Evolutionary conservation across 2,113 vertebrate species (phyloP), one percentile per base, ranked within the genome.

Genomic region (Blennius ocellaris): DNA sequence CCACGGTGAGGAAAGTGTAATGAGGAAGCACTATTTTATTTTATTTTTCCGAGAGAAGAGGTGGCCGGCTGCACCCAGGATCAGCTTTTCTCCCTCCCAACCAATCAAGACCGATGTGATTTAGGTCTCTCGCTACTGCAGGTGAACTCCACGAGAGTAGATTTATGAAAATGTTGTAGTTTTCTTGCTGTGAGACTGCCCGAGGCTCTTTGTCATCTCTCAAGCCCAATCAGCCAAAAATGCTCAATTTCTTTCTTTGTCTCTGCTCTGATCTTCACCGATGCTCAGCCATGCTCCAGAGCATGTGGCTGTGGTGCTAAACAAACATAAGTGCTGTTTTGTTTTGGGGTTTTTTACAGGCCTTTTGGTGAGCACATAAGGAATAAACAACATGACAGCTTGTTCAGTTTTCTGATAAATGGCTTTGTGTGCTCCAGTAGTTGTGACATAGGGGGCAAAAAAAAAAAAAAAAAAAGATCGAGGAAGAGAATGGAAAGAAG

Each of bases 151-250:
- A 53, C 6, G 15, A 74, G 80, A 77, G 58, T 63, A 82, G 70
- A 90, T 84, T 86, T 62, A 79, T 82, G 66, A 82, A 85, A 80
- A 83, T 81, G 71, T 80, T 87, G 70, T 69, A 78, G 79, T 78
- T 77, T 66, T 17, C 82, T 83, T 53, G 60, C 70, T 78, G 44
- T 69, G 65, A 85, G 77, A 82, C 53, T 9, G 63, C 79, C 82
- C 60, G 65, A 11, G 73, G 84, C 83, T 80, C 40, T 70, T 65
- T 78, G 76, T 86, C 66, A 73, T 70, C 57, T 69, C 74, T 83
- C 82, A 76, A 78, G 87, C 61, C 59, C 66, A 85, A 80, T 84
- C 82, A 81, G 61, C 30, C 74, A 67, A 79, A 86, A 85, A 82
- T 62, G 39, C 45, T 76, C 54, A 12, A 62, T 70, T 56, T 75